Conservation (phyloP, 2,797 vertebrate genomes). For the Pseudotriccus pelzelni region DNA sequence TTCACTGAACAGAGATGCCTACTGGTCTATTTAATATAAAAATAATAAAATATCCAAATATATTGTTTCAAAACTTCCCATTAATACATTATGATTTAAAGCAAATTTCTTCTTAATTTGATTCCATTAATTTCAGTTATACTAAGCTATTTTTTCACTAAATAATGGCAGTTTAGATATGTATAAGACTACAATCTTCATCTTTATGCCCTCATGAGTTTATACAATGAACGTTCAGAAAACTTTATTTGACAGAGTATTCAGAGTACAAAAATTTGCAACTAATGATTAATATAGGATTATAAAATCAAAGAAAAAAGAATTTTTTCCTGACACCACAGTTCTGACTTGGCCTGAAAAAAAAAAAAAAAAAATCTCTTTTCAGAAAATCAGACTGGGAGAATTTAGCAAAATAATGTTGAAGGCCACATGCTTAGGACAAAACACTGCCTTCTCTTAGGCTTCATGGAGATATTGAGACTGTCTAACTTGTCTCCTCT, state of each 20-base stretch:
- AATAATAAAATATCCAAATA: not conserved
- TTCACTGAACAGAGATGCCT: not conserved
- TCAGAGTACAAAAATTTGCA: not conserved
- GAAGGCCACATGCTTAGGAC: not conserved
- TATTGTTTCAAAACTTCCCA: not conserved
- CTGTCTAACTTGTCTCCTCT: not conserved
- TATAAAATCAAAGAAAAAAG: not conserved
- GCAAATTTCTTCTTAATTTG: not conserved
- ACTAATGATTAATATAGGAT: rapidly evolving
- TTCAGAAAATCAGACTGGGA: not conserved
- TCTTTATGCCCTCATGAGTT: not conserved
- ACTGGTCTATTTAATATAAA: not conserved
- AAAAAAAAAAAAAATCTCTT: not conserved
- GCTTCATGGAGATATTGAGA: not conserved
- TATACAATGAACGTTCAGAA: not conserved
- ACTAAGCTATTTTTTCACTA: not conserved
- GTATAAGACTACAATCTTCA: not conserved
- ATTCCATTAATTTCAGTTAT: not conserved
- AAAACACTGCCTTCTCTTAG: not conserved
- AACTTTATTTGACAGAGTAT: not conserved
- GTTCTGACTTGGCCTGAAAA: not conserved
- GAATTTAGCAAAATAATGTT: not conserved
- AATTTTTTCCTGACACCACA: not conserved
- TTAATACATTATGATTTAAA: too few relatives aligned
- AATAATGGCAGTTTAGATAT: not conserved